Evolutionary conservation across 2,797 vertebrate genomes (phyloP), one percentile per base, ranked within the genome.

Genomic region (Lepilemur septentrionalis): DNA sequence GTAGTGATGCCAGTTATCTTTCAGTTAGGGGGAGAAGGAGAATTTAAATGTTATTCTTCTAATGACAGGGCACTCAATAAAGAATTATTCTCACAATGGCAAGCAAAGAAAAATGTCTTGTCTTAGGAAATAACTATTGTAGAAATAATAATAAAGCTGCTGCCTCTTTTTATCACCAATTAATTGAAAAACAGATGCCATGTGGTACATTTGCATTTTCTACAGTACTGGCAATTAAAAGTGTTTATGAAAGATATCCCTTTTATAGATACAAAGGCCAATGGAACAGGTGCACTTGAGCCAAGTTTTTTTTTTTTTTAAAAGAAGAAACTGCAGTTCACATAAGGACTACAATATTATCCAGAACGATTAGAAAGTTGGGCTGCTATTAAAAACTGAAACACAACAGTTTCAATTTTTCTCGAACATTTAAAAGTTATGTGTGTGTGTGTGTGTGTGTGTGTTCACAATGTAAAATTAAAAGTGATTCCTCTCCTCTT

Each of bases 171-270:
- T 70, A 93, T 96, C 86, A 73, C 67, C 90, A 96, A 93, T 97
- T 97, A 97, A 93, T 91, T 91, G 52, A 41, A 90, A 93, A 97
- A 92, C 82, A 93, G 90, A 97, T 86, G 90, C 90, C 92, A 86
- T 94, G 48, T 90, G 85, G 73, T 85, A 4, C 67, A 96, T 97
- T 97, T 97, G 82, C 89, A 96, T 93, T 95, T 96, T 55, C 65
- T 93, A 84, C 87, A 94, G 63, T 83, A 67, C 84, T 95, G 95
- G 95, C 78, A 92, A 92, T 28, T 46, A 55, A 91, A 92, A 78
- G 43, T 80, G 48, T 88, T 96, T 97, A 55, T 65, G 76, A 97
- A 97, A 93, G 88, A 80, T 75, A 72, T 75, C 48, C 70, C 43
- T 88, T 84, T 97, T 92, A 94, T 12, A 82, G 84, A 86, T 75